Conservation (phyloP, 2,888 invertebrate genomes). For the Silvanus unidentatus region DNA sequence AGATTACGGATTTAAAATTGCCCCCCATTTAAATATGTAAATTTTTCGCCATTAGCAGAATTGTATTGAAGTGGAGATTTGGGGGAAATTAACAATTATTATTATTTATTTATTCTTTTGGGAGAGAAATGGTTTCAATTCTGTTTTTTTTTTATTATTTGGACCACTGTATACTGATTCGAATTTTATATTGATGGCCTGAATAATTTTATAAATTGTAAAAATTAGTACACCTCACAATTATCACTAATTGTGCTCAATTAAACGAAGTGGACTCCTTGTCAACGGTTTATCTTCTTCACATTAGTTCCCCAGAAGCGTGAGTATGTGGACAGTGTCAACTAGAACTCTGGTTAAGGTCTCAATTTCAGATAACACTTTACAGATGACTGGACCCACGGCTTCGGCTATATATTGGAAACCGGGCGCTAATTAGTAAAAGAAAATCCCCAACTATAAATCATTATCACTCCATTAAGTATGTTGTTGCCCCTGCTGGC, state of each 20-base stretch:
- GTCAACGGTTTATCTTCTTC: slow-evolving; percentile 20
- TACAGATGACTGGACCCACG: slow-evolving; percentile 9
- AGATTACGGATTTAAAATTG: slow-evolving; percentile 35
- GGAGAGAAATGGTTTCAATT: slow-evolving; percentile 4
- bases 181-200: too few species aligned
- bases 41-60: slow-evolving; percentile 29
- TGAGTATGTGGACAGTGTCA: neutral
- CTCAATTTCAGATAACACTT: slow-evolving; percentile 23
- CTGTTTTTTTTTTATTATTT: too few species aligned
- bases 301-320: slow-evolving; percentile 16
- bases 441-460: slow-evolving; percentile 16
- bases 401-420: neutral
- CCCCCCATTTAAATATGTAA: slow-evolving; percentile 35
- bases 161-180: too few species aligned
- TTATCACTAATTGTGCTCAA: slow-evolving; percentile 21
- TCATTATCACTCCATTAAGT: slow-evolving; percentile 21
- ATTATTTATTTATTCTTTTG: slow-evolving; percentile 23
- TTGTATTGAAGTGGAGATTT: slow-evolving; percentile 26
- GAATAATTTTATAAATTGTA: neutral
- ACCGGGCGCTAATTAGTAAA: slow-evolving; percentile 14
- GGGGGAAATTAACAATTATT: slow-evolving; percentile 25
- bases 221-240: slow-evolving; percentile 13
- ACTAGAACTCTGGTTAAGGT: slow-evolving; percentile 10
- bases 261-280: slow-evolving; percentile 21
- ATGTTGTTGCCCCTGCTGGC: too few species aligned